Evolutionary conservation across 2,888 invertebrate genomes (phyloP), one percentile per base, ranked within the genome.

Genomic region (Tribolium freemani): DNA sequence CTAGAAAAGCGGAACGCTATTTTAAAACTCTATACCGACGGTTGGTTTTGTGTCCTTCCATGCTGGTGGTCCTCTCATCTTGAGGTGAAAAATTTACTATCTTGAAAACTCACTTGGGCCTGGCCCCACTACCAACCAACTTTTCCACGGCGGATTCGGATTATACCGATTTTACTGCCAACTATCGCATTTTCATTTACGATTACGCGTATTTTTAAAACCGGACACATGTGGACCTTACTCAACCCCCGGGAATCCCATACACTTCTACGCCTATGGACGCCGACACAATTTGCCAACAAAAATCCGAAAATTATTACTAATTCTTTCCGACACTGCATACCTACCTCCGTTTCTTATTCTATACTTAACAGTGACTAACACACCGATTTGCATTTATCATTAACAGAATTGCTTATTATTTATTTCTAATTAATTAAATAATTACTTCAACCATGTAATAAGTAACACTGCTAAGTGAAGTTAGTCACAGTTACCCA

Each of bases 1-100:
- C 76, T 75, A 77, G 76, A 74, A 75, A 75, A 11, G 60, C 77
- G 75, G 68, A 16, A 76, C 76, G 73, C 76, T 26, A 26, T 26
- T 26, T 26, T 5, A 26, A 26, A 5, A 26, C 26, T 1, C 3
- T 3, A 3, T 26, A 26, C 26, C n/a, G 6, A 16, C 48, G 11
- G 48, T 45, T 38, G 13, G 31, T 16, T 45, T 21, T 16, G 20
- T 57, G 57, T 10, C 20, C 38, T 64, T 53, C 53, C 5, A 50
- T 10, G 46, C 5, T 38, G 46, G 13, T 10, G 6, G 3, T 30
- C 46, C n/a, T 51, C 16, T 16, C 16, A 16, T 16, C 16, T 45
- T 66, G 13, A 66, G 66, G 66, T 66, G 54, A 16, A 50, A 6
- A 2, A 50, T 20, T 50, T 10, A 4, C 10, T 48, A 10, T 50